Evolutionary conservation across 2,113 vertebrate species (phyloP).

Genomic region (Sinocyclocheilus anophthalmus): DNA sequence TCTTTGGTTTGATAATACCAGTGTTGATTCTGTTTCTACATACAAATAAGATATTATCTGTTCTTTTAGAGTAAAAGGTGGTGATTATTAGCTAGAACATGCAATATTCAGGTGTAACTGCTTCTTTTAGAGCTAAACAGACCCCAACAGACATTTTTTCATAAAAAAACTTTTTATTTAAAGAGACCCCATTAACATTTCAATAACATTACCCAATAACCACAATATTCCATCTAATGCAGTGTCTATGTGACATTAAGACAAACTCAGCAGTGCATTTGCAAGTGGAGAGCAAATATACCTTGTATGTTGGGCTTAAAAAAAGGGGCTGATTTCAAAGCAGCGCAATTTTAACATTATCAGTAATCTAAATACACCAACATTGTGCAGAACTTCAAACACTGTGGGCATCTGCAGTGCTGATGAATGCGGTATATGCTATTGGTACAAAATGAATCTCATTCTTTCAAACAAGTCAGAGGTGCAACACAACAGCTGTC

Average conservation of each 20-base stretch:
- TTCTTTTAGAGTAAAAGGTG: neutral
- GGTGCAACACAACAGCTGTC: slow-evolving; percentile 13
- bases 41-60: neutral
- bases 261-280: slow-evolving; percentile 9
- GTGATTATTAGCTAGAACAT: neutral
- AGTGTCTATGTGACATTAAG: neutral
- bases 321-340: neutral
- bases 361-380: neutral
- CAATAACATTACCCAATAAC: slow-evolving; percentile 1
- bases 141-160: slow-evolving; percentile 15
- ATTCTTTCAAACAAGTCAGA: slow-evolving; percentile 15
- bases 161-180: neutral
- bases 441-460: neutral
- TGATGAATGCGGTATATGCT: neutral
- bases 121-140: neutral
- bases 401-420: neutral
- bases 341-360: neutral
- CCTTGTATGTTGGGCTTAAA: neutral
- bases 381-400: neutral
- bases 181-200: slow-evolving; percentile 10
- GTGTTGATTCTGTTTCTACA: neutral
- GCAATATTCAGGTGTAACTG: neutral
- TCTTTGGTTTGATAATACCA: too few relatives aligned
- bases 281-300: neutral
- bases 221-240: neutral